Evolutionary conservation across 1,140 invertebrate genomes (phyloP).

Genomic region (Himalopsyche phryganea): DNA sequence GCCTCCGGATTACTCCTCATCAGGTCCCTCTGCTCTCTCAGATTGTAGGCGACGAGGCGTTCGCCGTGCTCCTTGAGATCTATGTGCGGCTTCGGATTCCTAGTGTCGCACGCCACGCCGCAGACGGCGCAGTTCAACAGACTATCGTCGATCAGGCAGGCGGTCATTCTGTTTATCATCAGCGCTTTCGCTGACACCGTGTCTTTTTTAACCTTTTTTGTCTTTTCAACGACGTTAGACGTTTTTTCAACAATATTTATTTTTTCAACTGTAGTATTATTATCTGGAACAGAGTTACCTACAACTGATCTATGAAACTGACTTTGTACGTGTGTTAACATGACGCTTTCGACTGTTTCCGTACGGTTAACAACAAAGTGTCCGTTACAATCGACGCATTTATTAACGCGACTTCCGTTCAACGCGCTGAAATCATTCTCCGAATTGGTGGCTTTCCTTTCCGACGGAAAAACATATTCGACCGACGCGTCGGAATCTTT

Average conservation of each 20-base stretch:
- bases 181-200: constrained; percentile 6
- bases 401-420: not conserved
- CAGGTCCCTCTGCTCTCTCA: constrained; percentile 11
- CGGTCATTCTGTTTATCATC: constrained; percentile 13
- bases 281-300: not conserved
- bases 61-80: constrained; percentile 8
- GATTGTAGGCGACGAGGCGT: constrained; percentile 17
- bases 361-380: constrained; percentile 1
- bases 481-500: not conserved
- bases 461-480: not conserved
- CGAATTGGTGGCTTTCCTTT: not conserved
- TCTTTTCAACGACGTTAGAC: not conserved
- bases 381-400: constrained; percentile 16
- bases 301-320: not conserved
- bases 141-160: constrained; percentile 23
- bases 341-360: constrained; percentile 8
- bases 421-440: not conserved
- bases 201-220: constrained; percentile 5
- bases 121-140: constrained; percentile 22
- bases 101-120: constrained; percentile 3
- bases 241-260: not conserved
- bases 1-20: constrained; percentile 23
- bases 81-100: constrained; percentile 13
- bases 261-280: not conserved
- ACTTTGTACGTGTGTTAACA: constrained; percentile 15